Conservation (phyloP, 2,888 invertebrate genomes). For the Diarsia mendica region DNA sequence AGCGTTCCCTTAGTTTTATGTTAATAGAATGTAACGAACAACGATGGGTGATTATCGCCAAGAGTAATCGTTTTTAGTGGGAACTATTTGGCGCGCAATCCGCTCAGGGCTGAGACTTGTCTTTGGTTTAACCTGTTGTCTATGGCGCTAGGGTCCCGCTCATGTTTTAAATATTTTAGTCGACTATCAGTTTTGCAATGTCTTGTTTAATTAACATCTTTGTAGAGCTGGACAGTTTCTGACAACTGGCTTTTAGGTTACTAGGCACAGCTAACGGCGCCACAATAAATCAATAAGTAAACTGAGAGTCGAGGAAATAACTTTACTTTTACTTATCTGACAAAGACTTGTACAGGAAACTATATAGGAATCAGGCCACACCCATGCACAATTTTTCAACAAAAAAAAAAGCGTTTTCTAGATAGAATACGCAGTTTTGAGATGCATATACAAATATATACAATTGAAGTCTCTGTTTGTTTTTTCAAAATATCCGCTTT, state of each 20-base stretch:
- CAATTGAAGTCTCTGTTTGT: no score
- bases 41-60: conserved; percentile 63
- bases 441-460: no score
- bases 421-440: no score
- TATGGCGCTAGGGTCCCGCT: conserved; percentile 28
- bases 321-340: not conserved
- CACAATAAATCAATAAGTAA: not conserved
- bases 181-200: conserved; percentile 27
- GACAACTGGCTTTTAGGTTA: not conserved
- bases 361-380: not conserved
- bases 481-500: no score
- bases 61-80: conserved; percentile 63
- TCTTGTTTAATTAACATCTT: conserved; percentile 28
- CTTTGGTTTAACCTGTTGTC: conserved; percentile 40
- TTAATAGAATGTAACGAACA: conserved; percentile 64
- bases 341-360: not conserved
- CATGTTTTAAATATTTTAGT: conserved; percentile 23
- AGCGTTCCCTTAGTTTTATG: conserved; percentile 61
- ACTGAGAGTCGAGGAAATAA: not conserved
- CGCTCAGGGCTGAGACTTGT: conserved; percentile 48
- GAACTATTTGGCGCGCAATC: conserved; percentile 60
- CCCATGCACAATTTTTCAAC: not conserved
- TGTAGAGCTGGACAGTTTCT: not conserved
- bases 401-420: no score
- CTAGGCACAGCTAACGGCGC: not conserved